Evolutionary conservation across 2,113 vertebrate genomes (phyloP).

Genomic region (Ceuthmochares aereus): DNA sequence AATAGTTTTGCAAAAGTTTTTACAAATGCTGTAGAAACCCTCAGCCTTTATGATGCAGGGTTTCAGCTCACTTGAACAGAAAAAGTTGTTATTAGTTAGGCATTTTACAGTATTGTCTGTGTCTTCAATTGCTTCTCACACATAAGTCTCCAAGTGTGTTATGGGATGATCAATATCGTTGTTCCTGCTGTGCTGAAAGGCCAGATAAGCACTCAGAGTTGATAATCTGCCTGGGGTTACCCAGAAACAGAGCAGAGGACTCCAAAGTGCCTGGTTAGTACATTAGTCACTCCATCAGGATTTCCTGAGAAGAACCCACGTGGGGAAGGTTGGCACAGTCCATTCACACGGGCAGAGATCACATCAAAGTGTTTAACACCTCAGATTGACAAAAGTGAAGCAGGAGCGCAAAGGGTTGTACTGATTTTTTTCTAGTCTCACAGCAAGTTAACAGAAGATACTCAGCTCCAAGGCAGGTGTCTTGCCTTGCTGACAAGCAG

Average conservation of each 20-base stretch:
- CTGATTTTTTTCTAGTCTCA: neutral
- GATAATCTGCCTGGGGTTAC: conserved; percentile 1
- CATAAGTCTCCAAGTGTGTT: neutral
- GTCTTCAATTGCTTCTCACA: neutral
- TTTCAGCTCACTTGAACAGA: neutral
- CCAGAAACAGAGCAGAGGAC: neutral
- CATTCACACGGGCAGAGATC: neutral
- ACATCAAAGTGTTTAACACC: conserved; percentile 28
- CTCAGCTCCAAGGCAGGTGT: neutral
- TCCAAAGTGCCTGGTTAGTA: neutral
- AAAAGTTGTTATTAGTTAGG: neutral
- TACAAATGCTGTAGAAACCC: neutral
- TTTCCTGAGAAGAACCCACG: neutral
- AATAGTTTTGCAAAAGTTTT: neutral
- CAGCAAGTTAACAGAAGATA: neutral
- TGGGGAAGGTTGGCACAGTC: neutral
- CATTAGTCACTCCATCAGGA: neutral
- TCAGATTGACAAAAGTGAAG: neutral
- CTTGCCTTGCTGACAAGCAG: neutral
- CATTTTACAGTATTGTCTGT: neutral
- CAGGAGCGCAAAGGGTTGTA: neutral
- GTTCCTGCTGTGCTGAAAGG: neutral
- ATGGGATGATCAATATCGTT: neutral
- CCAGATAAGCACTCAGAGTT: neutral
- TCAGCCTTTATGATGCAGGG: neutral